These are phyloP conservation scores for Myotis vivesi DNA, from an alignment of 2,797 vertebrate genomes.

Conservation along the genomic window DNA sequence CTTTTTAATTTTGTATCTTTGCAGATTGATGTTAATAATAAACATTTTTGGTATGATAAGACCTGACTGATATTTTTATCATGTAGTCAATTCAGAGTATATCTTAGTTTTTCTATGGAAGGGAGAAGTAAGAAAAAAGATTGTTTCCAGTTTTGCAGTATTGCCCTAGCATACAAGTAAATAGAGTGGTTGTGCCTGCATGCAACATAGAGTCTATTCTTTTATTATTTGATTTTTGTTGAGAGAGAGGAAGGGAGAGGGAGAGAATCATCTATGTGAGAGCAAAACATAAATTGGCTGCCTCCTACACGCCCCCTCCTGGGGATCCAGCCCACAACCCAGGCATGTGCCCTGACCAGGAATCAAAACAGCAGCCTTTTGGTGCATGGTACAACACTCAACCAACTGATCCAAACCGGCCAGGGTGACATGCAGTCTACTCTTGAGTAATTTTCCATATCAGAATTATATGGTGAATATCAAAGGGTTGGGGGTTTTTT, in stretches of 20 bases:
- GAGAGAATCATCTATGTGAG: background rate
- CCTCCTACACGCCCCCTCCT: background rate
- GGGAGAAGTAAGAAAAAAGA: slow-evolving; percentile 3
- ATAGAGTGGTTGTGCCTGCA: background rate
- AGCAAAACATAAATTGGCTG: background rate
- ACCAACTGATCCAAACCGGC: background rate
- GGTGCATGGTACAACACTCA: background rate
- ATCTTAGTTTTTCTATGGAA: slow-evolving; percentile 28
- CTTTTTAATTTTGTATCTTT: slow-evolving; percentile 43
- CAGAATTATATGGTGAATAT: background rate
- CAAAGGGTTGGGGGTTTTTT: background rate
- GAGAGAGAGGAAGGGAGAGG: background rate
- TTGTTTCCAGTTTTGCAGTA: slow-evolving; percentile 27
- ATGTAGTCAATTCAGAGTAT: slow-evolving; percentile 18
- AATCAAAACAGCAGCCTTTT: background rate
- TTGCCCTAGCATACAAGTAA: background rate
- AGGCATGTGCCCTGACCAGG: background rate
- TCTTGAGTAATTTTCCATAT: slow-evolving; percentile 43
- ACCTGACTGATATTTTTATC: slow-evolving; percentile 25
- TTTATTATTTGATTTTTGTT: background rate
- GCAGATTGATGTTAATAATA: slow-evolving; percentile 19
- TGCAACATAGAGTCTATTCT: background rate
- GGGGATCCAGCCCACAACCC: background rate
- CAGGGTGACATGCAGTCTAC: background rate
- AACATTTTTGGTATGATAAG: slow-evolving; percentile 34